Evolutionary conservation across 2,113 vertebrate genomes (phyloP), one percentile per base, ranked within the genome.

Genomic region (Chascanopsetta lugubris): DNA sequence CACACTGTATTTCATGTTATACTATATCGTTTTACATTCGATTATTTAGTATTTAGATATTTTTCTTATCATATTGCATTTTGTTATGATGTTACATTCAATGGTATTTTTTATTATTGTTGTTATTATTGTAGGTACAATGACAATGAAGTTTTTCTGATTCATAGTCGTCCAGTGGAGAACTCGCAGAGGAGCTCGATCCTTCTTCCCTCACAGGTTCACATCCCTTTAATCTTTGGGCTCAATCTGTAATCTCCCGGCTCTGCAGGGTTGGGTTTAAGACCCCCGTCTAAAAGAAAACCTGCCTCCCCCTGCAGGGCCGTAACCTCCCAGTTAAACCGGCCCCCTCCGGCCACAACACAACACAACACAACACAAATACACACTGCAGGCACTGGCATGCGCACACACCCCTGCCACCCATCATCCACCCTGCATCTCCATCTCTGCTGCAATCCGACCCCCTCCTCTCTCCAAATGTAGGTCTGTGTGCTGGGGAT

Each of bases 241-340:
- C 55, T 69, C 50, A 74, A 67, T 82, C 85, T 67, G 55, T 78
- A 80, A 88, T 84, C 79, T 66, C 45, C 13, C 22, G 61, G 51
- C 65, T 83, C 72, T 82, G 76, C 63, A 30, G 68, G 42, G 48
- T 47, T 34, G 55, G 79, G 81, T 89, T 88, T 78, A 55, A 50
- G 68, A 62, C 36, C 51, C 55, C 48, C 42, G 48, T 48, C 45
- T 45, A 70, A 83, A 81, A 72, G 30, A 66, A 81, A 83, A 67
- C 70, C 43, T 65, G 34, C 32, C 59, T 26, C 51, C 51, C 51
- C 57, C 63, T 68, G 59, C 6, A 80, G 46, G 82, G 60, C 5
- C 72, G 45, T 82, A 79, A 90, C 89, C 83, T 79, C 80, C 38
- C 9, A 0, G 17, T 56, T 80, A 72, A 82, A 3, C 64, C 26